Conservation (phyloP, 2,797 vertebrate genomes). For the Poeciliopsis presidionis region DNA sequence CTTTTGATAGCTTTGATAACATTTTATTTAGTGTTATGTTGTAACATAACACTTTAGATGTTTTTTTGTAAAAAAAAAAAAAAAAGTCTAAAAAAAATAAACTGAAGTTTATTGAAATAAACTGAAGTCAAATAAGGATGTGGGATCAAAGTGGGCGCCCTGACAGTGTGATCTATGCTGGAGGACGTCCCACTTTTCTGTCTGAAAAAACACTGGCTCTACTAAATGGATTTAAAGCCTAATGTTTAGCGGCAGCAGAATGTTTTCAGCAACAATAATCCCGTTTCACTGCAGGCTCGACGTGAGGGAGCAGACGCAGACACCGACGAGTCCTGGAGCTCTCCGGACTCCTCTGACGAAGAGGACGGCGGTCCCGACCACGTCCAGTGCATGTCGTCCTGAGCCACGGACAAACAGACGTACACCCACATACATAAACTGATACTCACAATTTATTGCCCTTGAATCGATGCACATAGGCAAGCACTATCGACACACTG, state of each 20-base stretch:
- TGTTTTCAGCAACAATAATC: background rate
- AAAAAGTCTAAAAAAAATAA: no score
- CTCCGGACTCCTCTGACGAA: slow-evolving; percentile 91
- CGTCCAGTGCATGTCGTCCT: slow-evolving; percentile 97
- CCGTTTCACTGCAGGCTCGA: slow-evolving; percentile 53
- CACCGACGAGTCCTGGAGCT: slow-evolving; percentile 92
- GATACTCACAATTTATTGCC: slow-evolving; percentile 62
- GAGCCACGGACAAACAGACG: slow-evolving; percentile 69
- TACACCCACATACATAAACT: slow-evolving; percentile 27
- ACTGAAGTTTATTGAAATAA: no score
- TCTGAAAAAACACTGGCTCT: background rate
- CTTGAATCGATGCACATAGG: slow-evolving; percentile 78
- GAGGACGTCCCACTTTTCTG: no score
- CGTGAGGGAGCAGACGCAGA: slow-evolving; percentile 85
- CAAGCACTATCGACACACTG: slow-evolving; percentile 78
- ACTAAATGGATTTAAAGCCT: background rate
- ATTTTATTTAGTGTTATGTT: no score
- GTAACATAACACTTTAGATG: no score
- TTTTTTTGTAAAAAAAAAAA: no score
- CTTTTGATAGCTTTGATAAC: no score
- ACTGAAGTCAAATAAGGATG: background rate
- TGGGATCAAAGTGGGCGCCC: background rate
- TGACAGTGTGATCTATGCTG: background rate
- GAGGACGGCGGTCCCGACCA: slow-evolving; percentile 93
- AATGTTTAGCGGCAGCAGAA: background rate